phyloP scores from a whole-genome alignment of 2,888 invertebrate genomes.

The Mythimna ferrago region DNA sequence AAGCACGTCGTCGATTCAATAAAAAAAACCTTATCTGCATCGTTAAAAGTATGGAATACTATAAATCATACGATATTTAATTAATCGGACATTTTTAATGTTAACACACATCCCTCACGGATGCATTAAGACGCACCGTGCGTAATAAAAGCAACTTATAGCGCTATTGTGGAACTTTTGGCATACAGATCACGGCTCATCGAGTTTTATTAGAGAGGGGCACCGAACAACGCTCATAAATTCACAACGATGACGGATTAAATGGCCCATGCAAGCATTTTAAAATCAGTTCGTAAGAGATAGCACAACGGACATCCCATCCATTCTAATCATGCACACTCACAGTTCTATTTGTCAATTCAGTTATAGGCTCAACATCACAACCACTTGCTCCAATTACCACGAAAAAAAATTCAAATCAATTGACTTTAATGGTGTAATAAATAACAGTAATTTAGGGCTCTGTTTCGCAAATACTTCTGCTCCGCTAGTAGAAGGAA shows the following conservation, averaged over 20 bases:
- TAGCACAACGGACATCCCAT: conserved; percentile 40
- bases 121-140: conserved; percentile 70
- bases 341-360: conserved; percentile 46
- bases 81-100: conserved; percentile 65
- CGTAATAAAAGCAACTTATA: conserved; percentile 79
- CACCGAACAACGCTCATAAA: conserved; percentile 79
- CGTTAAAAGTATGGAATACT: conserved; percentile 44
- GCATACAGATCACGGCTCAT: conserved; percentile 88
- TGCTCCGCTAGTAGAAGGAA: conserved; percentile 30
- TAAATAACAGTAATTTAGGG: conserved; percentile 55
- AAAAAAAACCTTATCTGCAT: conserved; percentile 38
- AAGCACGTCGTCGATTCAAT: conserved; percentile 17
- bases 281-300: conserved; percentile 77
- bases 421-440: conserved; percentile 49
- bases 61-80: conserved; percentile 64
- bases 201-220: conserved; percentile 85
- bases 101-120: conserved; percentile 67
- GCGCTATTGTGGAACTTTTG: conserved; percentile 85
- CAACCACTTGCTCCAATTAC: conserved; percentile 42
- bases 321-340: conserved; percentile 38
- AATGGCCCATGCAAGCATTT: conserved; percentile 84
- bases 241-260: conserved; percentile 84
- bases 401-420: conserved; percentile 38
- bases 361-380: conserved; percentile 13
- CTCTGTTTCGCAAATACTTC: conserved; percentile 37